Evolutionary conservation across 1,140 invertebrate genomes (phyloP).

Genomic region (Euborellia annulipes): DNA sequence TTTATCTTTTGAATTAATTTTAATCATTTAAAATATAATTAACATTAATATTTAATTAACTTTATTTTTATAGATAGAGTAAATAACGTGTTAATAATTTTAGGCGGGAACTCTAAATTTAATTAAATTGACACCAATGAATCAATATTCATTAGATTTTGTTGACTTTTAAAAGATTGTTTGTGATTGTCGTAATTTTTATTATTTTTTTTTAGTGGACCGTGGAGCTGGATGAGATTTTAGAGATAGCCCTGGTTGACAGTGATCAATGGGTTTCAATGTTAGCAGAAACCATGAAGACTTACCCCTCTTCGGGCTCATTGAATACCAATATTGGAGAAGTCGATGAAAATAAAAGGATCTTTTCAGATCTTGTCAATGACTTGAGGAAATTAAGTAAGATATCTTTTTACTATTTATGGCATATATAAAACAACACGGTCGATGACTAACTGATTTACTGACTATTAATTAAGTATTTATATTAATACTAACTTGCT

Average conservation of each 20-base stretch:
- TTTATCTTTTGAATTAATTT: no score
- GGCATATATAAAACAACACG: no score
- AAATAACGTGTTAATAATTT: no score
- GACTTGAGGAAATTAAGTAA: constrained; percentile 65
- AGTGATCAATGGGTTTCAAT: constrained; percentile 94
- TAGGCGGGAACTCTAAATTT: no score
- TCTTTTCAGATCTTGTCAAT: constrained; percentile 77
- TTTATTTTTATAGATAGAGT: no score
- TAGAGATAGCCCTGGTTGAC: constrained; percentile 78
- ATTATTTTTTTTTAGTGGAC: constrained; percentile 64
- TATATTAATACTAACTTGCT: no score
- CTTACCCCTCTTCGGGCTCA: constrained; percentile 72
- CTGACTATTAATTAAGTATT: no score
- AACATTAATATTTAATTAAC: no score
- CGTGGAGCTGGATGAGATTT: constrained; percentile 80
- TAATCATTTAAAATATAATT: no score
- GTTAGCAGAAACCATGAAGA: constrained; percentile 88
- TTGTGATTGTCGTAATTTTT: no score
- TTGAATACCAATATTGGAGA: constrained; percentile 74
- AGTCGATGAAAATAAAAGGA: constrained; percentile 70
- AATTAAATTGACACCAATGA: constrained; percentile 9
- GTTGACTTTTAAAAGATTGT: background rate
- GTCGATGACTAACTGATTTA: no score
- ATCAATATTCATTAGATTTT: background rate
- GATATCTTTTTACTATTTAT: no score